Evolutionary conservation across 23 tunicate genomes (phyloP).

Genomic region (Botrylloides violaceus): DNA sequence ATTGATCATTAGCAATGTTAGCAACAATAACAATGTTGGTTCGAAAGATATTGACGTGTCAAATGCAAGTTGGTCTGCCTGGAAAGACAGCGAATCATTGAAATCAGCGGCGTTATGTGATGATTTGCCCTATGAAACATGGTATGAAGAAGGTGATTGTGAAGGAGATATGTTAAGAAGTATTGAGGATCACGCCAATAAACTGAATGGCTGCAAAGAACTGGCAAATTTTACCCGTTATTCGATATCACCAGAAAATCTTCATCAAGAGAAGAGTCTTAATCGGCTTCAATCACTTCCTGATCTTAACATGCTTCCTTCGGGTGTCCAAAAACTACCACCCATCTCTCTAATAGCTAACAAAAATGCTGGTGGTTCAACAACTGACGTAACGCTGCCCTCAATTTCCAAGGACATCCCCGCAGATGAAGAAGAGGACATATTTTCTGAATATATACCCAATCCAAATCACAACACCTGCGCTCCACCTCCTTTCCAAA

Average conservation of each 20-base stretch:
- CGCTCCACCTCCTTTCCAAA: background rate
- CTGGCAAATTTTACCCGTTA: background rate
- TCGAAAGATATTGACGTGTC: background rate
- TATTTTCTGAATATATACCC: background rate
- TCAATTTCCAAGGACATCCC: no score
- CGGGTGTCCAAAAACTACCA: constrained; percentile 2
- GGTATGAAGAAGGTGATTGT: constrained; percentile 24
- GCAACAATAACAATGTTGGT: constrained; percentile 19
- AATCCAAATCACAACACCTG: background rate
- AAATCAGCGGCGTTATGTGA: no score
- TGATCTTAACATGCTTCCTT: background rate
- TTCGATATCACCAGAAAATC: background rate
- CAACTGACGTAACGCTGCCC: background rate
- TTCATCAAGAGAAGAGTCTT: background rate
- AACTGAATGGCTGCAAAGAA: background rate
- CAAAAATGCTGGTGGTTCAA: background rate
- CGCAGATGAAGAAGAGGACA: background rate
- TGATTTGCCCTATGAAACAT: constrained; percentile 10
- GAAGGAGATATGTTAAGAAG: constrained; percentile 16
- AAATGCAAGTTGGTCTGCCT: background rate
- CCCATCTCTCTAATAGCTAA: constrained; percentile 18
- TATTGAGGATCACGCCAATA: background rate
- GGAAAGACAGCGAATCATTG: constrained; percentile 1
- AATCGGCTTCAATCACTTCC: constrained; percentile 2
- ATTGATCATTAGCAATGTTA: background rate